Percentiles rank a stretch among this genome's conserved stretches.
Conservation (phyloP, 2,797 vertebrate genomes). For the Lerista edwardsae region DNA sequence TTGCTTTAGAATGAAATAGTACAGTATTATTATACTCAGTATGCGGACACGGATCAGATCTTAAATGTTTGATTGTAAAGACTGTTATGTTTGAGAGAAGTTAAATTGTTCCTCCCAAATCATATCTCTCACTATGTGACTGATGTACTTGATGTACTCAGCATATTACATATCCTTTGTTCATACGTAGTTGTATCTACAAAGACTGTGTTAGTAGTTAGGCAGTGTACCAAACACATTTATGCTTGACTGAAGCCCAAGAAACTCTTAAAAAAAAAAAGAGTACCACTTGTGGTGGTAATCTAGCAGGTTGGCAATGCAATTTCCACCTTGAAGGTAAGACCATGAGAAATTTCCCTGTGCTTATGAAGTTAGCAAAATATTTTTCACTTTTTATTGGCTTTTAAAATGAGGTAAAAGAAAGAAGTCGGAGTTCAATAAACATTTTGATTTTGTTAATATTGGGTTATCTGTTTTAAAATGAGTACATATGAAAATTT, state of each 20-base stretch:
- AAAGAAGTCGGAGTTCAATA: background rate
- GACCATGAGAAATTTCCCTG: background rate
- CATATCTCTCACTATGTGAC: background rate
- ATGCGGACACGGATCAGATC: background rate
- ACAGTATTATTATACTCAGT: too few species aligned
- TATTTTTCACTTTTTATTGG: constrained; percentile 14
- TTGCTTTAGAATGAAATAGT: too few species aligned
- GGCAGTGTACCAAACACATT: background rate
- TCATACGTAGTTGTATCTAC: background rate
- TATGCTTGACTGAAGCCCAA: background rate
- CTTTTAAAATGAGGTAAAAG: background rate
- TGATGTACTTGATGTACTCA: background rate
- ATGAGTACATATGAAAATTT: background rate
- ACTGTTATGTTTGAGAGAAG: constrained; percentile 1
- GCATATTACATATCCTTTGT: too few species aligned
- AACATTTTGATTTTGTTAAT: background rate
- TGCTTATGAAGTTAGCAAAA: constrained; percentile 10
- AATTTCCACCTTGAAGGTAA: background rate
- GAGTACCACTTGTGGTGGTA: background rate
- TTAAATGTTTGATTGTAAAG: background rate
- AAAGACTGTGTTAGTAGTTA: background rate
- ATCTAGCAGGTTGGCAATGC: background rate
- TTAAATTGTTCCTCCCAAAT: background rate
- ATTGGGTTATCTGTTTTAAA: background rate
- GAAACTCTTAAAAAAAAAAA: background rate